Evolutionary conservation across 1,140 invertebrate species (phyloP), one percentile per base, ranked within the genome.

Genomic region (Drosophila repletoides): DNA sequence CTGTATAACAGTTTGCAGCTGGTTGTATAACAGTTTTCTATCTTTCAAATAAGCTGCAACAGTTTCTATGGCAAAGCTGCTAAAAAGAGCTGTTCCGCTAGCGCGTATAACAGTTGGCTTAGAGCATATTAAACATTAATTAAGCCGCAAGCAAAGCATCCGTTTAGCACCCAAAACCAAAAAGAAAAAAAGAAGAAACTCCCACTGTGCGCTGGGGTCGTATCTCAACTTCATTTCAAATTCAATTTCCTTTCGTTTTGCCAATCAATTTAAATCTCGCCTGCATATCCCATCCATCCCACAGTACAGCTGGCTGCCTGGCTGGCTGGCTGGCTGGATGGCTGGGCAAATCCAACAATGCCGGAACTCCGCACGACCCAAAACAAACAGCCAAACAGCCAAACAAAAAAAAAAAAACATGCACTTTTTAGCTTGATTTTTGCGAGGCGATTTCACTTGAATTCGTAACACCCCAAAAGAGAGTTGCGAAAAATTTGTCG

Each of bases 391-490:
- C 5, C 31, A 58, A 43, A 26, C 7, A 28, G 6, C 7, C 22
- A 40, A 24, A 5, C 1, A 43, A 65, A 61, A 45, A 46, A 46
- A 26, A 26, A 45, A 33, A 53, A 40, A n/a, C 79, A 79, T 86
- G 79, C 80, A 84, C 80, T 84, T 83, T 79, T 83, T 83, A 55
- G 55, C 63, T 75, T 61, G 52, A 67, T 51, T 79, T 68, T 36
- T 33, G 53, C 38, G 46, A 48, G 48, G 72, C 80, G 79, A 84
- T 84, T 84, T 84, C 79, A 84, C 79, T 84, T 76, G 80, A 79
- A 86, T 84, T 84, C 79, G 75, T 84, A 84, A 84, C 79, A 84
- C 74, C 70, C n/a, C 63, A 31, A 80, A 74, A 66, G 65, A 61
- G 64, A 72, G 70, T 68, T 72, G 65, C 48, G n/a, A n/a, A 63